phyloP scores from a whole-genome alignment of 1,140 invertebrate species.

The Tyrophagus putrescentiae region DNA sequence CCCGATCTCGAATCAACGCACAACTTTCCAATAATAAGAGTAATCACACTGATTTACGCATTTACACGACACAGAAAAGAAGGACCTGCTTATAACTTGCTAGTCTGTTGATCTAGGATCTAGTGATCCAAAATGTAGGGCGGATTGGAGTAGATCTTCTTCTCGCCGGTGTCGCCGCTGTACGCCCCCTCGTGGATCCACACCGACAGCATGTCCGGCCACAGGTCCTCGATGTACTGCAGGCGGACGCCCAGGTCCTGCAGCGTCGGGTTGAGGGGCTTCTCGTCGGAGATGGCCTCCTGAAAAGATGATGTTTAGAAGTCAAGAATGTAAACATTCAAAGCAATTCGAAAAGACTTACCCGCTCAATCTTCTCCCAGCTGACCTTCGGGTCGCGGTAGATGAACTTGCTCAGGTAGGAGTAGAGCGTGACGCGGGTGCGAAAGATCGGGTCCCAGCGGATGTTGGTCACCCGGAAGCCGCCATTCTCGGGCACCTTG shows the following conservation, averaged over 20 bases:
- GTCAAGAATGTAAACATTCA: conserved; percentile 3
- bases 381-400: conserved; percentile 27
- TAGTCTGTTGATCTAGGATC: no score
- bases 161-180: conserved; percentile 55
- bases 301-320: conserved; percentile 31
- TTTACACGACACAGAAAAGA: no score
- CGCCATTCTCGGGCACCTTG: conserved; percentile 43
- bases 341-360: conserved; percentile 33
- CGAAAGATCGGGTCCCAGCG: conserved; percentile 51
- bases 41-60: no score
- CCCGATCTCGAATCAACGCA: no score
- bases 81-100: no score
- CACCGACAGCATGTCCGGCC: conserved; percentile 56
- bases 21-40: no score
- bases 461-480: conserved; percentile 52
- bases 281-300: conserved; percentile 57
- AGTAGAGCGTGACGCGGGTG: conserved; percentile 4
- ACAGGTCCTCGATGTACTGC: conserved; percentile 55
- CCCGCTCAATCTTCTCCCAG: conserved; percentile 63
- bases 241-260: conserved; percentile 70
- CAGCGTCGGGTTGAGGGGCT: conserved; percentile 51
- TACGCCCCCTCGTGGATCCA: conserved; percentile 50
- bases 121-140: background rate
- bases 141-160: conserved; percentile 46
- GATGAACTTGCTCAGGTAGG: background rate